A percentile compares a stretch with the other conserved stretches of the same genome.
Conservation (phyloP, 2,113 vertebrate species). For the Heloderma charlesbogerti region DNA sequence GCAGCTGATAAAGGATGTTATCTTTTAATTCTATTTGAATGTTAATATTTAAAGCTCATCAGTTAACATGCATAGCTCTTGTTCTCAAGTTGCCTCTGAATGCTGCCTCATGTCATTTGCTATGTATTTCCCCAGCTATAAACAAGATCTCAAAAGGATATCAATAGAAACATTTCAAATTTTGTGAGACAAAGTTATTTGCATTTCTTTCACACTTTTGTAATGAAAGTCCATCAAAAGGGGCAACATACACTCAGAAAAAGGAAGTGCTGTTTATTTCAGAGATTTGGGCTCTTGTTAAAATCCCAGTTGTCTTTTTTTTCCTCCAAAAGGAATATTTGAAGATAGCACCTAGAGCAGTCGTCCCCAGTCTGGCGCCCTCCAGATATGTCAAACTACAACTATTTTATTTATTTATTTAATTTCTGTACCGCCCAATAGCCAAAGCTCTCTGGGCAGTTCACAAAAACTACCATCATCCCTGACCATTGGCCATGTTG, state of each 20-base stretch:
- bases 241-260: not conserved
- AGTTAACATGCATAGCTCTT: too few relatives aligned
- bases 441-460: too few relatives aligned
- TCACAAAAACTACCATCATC: too few relatives aligned
- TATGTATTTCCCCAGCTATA: not conserved
- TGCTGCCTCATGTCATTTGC: not conserved
- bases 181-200: not conserved
- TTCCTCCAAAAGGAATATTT: not conserved
- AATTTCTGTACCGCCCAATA: too few relatives aligned
- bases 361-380: too few relatives aligned
- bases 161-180: not conserved
- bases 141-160: not conserved
- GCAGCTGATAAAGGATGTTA: slow-evolving; percentile 39
- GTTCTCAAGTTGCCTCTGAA: not conserved
- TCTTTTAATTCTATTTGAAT: not conserved
- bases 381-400: too few relatives aligned
- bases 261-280: not conserved
- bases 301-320: not conserved
- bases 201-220: not conserved
- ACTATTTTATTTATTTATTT: too few relatives aligned
- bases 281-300: not conserved
- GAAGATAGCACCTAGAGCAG: not conserved
- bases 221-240: not conserved
- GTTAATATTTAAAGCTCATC: not conserved
- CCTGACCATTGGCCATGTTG: too few relatives aligned